A percentile compares a stretch with the other conserved stretches of the same genome.
Evolutionary conservation across 2,888 invertebrate genomes (phyloP).

Genomic region (Belgica antarctica): DNA sequence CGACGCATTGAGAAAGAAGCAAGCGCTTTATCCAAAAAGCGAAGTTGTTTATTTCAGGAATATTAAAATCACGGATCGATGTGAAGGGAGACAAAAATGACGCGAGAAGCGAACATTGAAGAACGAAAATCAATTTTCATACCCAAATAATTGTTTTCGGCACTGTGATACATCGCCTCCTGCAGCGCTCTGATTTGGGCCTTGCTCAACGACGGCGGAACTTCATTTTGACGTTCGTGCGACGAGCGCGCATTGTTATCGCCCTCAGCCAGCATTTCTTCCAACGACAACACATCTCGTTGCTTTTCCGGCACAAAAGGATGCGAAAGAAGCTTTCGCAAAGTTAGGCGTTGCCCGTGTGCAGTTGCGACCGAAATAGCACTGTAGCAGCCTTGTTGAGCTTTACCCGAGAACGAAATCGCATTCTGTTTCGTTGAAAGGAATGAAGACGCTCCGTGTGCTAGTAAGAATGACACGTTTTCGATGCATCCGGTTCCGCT

Average conservation of each 20-base stretch:
- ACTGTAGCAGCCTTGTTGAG: constrained; percentile 82
- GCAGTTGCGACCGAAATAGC: constrained; percentile 87
- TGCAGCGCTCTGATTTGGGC: constrained; percentile 80
- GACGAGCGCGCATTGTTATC: constrained; percentile 54
- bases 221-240: constrained; percentile 52
- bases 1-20: no score
- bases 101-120: not conserved
- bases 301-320: constrained; percentile 63
- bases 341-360: constrained; percentile 76
- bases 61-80: no score
- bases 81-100: not conserved
- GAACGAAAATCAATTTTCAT: no score
- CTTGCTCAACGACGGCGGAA: constrained; percentile 63
- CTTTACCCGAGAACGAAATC: constrained; percentile 80
- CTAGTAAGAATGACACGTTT: constrained; percentile 73
- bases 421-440: constrained; percentile 79
- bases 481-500: constrained; percentile 79
- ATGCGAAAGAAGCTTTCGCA: constrained; percentile 75
- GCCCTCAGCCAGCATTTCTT: constrained; percentile 88
- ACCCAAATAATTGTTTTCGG: constrained; percentile 86
- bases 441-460: constrained; percentile 86
- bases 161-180: constrained; percentile 92
- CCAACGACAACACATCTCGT: constrained; percentile 77
- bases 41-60: constrained; percentile 11
- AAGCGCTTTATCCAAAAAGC: no score